These are phyloP conservation scores for Aphaenogaster rudis DNA, from an alignment of 1,140 invertebrate species.

Conservation along the genomic window DNA sequence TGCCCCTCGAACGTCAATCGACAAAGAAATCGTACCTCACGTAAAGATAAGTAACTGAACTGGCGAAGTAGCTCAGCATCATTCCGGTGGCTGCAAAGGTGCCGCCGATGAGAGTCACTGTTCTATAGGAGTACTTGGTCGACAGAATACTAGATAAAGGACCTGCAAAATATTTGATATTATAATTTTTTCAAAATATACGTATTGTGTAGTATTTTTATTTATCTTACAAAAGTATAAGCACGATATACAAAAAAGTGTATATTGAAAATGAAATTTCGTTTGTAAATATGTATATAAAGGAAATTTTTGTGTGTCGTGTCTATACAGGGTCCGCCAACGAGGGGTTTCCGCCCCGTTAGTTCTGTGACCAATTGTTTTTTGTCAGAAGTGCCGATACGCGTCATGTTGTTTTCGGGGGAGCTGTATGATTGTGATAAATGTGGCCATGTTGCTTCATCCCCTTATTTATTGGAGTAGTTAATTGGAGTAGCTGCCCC, in stretches of 20 bases:
- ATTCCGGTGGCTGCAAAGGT: slow-evolving; percentile 93
- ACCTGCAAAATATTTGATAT: slow-evolving; percentile 88
- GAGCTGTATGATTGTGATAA: too few species aligned
- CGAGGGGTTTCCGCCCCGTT: too few species aligned
- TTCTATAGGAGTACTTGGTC: slow-evolving; percentile 95
- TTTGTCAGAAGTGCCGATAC: too few species aligned
- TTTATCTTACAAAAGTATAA: background rate
- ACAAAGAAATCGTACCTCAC: slow-evolving; percentile 88
- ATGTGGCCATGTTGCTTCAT: too few species aligned
- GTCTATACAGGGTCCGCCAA: too few species aligned
- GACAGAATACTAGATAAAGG: slow-evolving; percentile 95
- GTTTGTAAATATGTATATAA: background rate
- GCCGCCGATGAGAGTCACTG: slow-evolving; percentile 94
- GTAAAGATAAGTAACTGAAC: slow-evolving; percentile 92
- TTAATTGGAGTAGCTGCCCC: too few species aligned
- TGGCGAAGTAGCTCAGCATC: slow-evolving; percentile 94
- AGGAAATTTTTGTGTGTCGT: too few species aligned
- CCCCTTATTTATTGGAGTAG: too few species aligned
- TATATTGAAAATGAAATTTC: background rate
- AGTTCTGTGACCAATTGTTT: too few species aligned
- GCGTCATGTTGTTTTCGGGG: too few species aligned
- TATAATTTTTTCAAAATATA: background rate
- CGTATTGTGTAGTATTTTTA: background rate
- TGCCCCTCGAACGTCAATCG: background rate
- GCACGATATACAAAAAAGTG: background rate